These are phyloP conservation scores for Gallinago media DNA, from an alignment of 2,113 vertebrate species.

Conservation along the genomic window DNA sequence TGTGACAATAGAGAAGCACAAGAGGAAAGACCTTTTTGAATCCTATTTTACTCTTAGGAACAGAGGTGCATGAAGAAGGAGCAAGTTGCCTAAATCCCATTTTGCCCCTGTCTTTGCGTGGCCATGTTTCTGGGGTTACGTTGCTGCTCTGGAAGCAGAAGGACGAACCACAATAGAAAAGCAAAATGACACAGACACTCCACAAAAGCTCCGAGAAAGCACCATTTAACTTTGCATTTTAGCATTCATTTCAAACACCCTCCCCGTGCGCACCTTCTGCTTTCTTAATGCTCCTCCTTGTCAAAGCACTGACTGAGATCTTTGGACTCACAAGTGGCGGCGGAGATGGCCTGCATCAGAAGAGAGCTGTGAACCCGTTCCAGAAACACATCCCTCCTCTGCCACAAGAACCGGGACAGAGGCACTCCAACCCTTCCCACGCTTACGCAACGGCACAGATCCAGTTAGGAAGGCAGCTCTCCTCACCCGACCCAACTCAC, in stretches of 20 bases:
- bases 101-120: background rate
- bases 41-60: background rate
- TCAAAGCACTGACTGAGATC: background rate
- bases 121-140: background rate
- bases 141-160: background rate
- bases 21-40: background rate
- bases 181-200: background rate
- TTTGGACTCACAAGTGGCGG: background rate
- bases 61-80: background rate
- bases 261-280: background rate
- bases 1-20: background rate
- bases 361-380: background rate
- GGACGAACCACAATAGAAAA: background rate
- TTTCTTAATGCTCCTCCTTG: background rate
- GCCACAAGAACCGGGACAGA: constrained; percentile 22
- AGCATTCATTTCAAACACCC: background rate
- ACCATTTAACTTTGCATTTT: background rate
- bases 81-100: background rate
- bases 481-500: background rate
- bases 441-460: background rate
- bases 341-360: background rate
- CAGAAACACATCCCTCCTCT: background rate
- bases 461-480: background rate
- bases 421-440: constrained; percentile 8
- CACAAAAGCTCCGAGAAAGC: background rate